Conservation (phyloP, 2,888 invertebrate genomes). For the Tetragonisca angustula region DNA sequence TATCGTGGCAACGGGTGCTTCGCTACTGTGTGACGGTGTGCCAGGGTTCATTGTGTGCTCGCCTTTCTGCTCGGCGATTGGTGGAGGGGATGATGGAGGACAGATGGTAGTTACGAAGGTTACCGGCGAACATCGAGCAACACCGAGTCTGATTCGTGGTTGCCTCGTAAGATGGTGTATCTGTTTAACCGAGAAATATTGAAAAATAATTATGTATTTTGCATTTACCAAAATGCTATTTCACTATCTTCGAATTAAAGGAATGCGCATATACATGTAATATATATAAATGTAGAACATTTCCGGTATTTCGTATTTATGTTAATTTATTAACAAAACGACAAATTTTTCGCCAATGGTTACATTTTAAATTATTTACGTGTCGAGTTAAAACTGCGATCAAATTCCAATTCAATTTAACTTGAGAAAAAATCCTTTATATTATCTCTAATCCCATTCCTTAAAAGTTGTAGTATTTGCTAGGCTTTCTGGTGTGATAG, state of each 20-base stretch:
- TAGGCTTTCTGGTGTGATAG: slow-evolving; percentile 86
- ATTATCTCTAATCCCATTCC: slow-evolving; percentile 85
- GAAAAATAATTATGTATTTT: background rate
- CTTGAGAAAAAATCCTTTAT: background rate
- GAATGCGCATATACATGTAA: too few relatives aligned
- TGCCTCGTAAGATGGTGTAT: slow-evolving; percentile 62
- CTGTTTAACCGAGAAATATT: slow-evolving; percentile 11
- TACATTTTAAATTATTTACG: background rate
- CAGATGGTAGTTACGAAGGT: slow-evolving; percentile 70
- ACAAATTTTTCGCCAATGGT: background rate
- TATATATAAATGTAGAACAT: background rate
- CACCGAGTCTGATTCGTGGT: slow-evolving; percentile 58
- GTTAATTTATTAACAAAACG: background rate
- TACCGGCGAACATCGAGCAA: slow-evolving; percentile 64
- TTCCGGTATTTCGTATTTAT: background rate
- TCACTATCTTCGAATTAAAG: background rate
- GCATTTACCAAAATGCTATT: background rate
- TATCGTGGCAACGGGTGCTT: slow-evolving; percentile 75
- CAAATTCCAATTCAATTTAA: background rate
- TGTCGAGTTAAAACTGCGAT: background rate
- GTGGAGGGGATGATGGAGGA: slow-evolving; percentile 64
- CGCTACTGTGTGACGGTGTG: slow-evolving; percentile 70
- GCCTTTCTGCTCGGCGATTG: slow-evolving; percentile 63
- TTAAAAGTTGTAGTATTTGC: slow-evolving; percentile 83
- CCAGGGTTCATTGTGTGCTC: slow-evolving; percentile 63